phyloP scores from a whole-genome alignment of 2,888 invertebrate genomes.

The Drosophila ezoana region DNA sequence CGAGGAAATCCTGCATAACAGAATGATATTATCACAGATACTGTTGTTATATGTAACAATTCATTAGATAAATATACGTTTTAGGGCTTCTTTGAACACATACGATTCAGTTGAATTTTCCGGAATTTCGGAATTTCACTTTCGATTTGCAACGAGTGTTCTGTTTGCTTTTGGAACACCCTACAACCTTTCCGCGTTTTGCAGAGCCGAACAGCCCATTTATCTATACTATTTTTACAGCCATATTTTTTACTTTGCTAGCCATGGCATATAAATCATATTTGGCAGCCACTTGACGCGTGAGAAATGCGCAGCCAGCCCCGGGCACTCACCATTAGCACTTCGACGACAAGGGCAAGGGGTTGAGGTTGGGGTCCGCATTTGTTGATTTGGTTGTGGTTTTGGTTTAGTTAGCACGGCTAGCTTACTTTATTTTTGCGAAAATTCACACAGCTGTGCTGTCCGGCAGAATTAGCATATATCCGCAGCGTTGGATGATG shows the following conservation, averaged over 20 bases:
- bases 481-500: constrained; percentile 4
- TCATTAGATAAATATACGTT: constrained; percentile 29
- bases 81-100: constrained; percentile 29
- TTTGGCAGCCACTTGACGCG: constrained; percentile 76
- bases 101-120: constrained; percentile 30
- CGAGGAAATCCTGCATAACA: constrained; percentile 3
- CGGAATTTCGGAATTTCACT: constrained; percentile 17
- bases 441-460: constrained; percentile 33
- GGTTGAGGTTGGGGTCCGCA: background rate
- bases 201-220: constrained; percentile 16
- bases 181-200: background rate
- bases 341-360: constrained; percentile 21
- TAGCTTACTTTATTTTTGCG: constrained; percentile 2
- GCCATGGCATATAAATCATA: constrained; percentile 70
- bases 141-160: constrained; percentile 17
- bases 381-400: constrained; percentile 26
- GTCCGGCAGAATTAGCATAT: constrained; percentile 36
- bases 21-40: constrained; percentile 1
- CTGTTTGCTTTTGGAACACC: background rate
- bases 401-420: constrained; percentile 32
- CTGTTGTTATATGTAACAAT: constrained; percentile 12
- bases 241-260: constrained; percentile 59
- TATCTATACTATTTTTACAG: constrained; percentile 57
- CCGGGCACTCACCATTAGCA: constrained; percentile 45
- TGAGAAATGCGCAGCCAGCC: constrained; percentile 64